Conservation (phyloP, 2,113 vertebrate species). For the Oncorhynchus clarkii region DNA sequence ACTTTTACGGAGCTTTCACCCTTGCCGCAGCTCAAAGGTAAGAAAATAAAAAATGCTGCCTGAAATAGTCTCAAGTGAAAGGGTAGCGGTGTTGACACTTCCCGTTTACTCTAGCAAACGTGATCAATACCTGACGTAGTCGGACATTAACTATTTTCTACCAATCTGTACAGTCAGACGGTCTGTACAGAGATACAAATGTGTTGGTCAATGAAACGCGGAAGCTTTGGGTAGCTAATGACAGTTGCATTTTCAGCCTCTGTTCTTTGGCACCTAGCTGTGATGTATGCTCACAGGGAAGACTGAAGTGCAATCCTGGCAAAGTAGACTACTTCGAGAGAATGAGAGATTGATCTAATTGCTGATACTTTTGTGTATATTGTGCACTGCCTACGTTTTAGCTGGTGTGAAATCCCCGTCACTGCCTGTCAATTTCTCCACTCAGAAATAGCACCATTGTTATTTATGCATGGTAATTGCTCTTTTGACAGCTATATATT, state of each 20-base stretch:
- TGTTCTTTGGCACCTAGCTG: too few species aligned
- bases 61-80: neutral
- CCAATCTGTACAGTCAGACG: neutral
- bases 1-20: slow-evolving; percentile 85
- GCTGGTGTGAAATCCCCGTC: too few species aligned
- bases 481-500: too few species aligned
- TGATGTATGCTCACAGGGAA: too few species aligned
- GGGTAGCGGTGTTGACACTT: neutral
- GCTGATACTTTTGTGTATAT: too few species aligned
- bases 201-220: neutral
- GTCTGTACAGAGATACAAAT: neutral
- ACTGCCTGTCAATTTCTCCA: too few species aligned
- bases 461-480: too few species aligned
- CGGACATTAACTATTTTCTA: neutral
- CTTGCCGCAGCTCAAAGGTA: slow-evolving; percentile 94
- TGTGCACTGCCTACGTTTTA: too few species aligned
- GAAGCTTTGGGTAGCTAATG: neutral
- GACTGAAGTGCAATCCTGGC: too few species aligned
- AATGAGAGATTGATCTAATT: too few species aligned
- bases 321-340: too few species aligned
- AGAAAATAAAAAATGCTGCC: slow-evolving; percentile 8
- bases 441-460: too few species aligned
- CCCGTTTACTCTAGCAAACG: neutral
- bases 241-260: neutral
- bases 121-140: neutral